A percentile compares a stretch with the other conserved stretches of the same genome.
Conservation (phyloP, 1,140 invertebrate genomes). For the Atta colombica region DNA sequence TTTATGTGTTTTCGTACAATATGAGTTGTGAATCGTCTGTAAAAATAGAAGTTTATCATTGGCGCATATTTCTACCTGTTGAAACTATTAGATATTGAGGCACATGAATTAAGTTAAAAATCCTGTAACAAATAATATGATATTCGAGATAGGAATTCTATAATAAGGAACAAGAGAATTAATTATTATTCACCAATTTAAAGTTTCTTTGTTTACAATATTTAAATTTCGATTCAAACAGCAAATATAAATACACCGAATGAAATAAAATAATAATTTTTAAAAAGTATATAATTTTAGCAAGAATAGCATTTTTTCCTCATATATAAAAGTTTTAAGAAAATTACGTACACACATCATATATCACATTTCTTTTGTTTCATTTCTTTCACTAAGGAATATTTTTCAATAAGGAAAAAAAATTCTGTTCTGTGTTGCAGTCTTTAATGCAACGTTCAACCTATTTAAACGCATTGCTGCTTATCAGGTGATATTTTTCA, state of each 20-base stretch:
- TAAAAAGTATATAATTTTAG: no score
- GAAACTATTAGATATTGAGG: not conserved
- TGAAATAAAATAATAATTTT: no score
- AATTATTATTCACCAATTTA: not conserved
- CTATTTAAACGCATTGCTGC: not conserved
- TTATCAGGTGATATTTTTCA: not conserved
- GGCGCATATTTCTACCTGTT: conserved; percentile 11
- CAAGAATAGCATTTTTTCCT: no score
- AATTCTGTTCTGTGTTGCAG: not conserved
- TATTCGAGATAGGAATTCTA: not conserved
- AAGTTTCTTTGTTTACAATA: not conserved
- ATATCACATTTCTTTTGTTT: not conserved
- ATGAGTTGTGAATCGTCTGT: not conserved
- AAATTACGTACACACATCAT: not conserved
- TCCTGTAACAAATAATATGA: not conserved
- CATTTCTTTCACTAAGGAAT: not conserved
- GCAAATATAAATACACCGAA: not conserved
- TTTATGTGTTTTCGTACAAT: not conserved
- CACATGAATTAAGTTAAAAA: not conserved
- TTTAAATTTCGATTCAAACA: not conserved
- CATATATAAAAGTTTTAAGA: not conserved
- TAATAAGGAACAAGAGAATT: not conserved
- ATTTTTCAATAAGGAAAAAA: not conserved
- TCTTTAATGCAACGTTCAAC: not conserved
- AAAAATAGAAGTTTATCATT: not conserved